Conservation (phyloP, 2,888 invertebrate species). For the Xanthia togata region DNA sequence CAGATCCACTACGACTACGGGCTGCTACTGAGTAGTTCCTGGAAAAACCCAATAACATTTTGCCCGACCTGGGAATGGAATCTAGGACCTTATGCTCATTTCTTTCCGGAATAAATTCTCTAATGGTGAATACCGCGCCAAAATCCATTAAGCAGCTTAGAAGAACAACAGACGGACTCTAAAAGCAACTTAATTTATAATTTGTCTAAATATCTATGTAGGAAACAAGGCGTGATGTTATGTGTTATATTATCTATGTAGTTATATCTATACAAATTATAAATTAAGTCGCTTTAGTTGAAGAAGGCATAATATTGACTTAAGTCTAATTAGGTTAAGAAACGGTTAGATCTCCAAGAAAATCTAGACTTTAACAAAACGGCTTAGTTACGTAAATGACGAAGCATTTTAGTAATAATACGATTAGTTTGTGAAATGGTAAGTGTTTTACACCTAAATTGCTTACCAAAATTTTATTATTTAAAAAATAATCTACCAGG, state of each 20-base stretch:
- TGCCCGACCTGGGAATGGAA: no score
- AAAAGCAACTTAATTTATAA: background rate
- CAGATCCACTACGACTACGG: no score
- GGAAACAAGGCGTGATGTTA: no score
- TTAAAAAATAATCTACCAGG: background rate
- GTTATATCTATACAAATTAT: no score
- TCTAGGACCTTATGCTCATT: no score
- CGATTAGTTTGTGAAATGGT: constrained; percentile 25
- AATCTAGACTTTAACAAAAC: constrained; percentile 45
- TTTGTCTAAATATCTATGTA: background rate
- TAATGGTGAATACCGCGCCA: background rate
- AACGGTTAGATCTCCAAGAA: constrained; percentile 3
- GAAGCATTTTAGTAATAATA: constrained; percentile 46
- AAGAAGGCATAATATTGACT: background rate
- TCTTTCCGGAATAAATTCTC: background rate
- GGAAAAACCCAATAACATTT: no score
- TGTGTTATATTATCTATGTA: no score
- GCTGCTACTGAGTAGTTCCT: no score
- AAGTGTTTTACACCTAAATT: constrained; percentile 5
- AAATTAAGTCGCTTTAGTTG: no score
- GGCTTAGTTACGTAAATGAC: constrained; percentile 42
- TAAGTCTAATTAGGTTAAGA: constrained; percentile 4
- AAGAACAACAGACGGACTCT: background rate
- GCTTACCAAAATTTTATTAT: background rate
- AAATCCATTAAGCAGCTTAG: background rate